Evolutionary conservation across 2,888 invertebrate species (phyloP), one percentile per base, ranked within the genome.

Genomic region (Eupithecia subumbrata): DNA sequence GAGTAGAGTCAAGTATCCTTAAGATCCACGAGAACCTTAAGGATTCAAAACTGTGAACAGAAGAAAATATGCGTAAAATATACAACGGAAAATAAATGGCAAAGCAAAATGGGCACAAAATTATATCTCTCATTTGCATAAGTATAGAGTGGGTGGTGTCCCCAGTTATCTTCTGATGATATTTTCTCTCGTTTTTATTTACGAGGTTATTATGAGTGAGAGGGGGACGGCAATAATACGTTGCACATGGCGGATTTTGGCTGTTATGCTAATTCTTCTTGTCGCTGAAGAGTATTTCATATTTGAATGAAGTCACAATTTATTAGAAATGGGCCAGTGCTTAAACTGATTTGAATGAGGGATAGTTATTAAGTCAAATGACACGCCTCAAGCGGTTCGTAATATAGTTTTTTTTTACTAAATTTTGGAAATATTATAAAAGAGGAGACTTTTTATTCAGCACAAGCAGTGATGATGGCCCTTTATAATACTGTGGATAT

Each of bases 61-160:
- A 74, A 71, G 73, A 70, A 71, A 76, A 78, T 73, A 75, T 75
- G 67, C 74, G 76, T 80, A 81, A 80, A 79, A 80, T 80, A 79
- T 72, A 79, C 80, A 81, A 74, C 71, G 52, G 79, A 80, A 81
- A 81, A 40, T n/a, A 25, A 56, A 22, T 12, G 76, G 79, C 80
- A 4, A 5, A 73, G 78, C 77, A 79, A 79, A 82, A 82, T 79
- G 80, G 80, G 80, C 78, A 78, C 82, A 71, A 83, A 83, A 83
- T 83, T 81, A 83, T 83, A 81, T 81, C 71, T 73, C 78, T 79
- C 78, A 82, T 83, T 83, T 83, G 80, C 82, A 83, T 83, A 83
- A 83, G 81, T 82, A 83, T 82, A 82, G 79, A 75, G 80, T 75
- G 76, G 80, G 78, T 73, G 78, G 79, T 68, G 72, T 75, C 30